These are phyloP conservation scores for Oriolus oriolus DNA, from an alignment of 2,113 vertebrate species.

Conservation along the genomic window DNA sequence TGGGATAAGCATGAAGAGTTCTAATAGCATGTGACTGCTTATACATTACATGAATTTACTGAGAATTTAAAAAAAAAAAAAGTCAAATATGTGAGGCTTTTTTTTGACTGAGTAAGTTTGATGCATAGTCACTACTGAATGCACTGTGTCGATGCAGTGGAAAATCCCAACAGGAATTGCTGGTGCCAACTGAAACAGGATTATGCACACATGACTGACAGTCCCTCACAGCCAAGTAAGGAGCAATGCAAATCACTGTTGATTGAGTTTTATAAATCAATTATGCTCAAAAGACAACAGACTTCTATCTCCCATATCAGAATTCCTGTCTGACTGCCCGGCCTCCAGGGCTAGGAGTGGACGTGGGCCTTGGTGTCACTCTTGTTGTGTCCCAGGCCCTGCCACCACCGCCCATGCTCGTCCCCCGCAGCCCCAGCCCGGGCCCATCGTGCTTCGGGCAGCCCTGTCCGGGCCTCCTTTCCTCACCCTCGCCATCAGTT, in stretches of 20 bases:
- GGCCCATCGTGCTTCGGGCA: rapidly evolving
- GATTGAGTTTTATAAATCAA: not conserved
- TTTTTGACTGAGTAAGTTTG: not conserved
- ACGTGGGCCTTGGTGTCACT: not conserved
- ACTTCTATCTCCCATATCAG: not conserved
- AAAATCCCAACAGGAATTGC: not conserved
- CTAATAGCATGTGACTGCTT: not conserved
- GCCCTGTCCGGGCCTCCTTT: rapidly evolving
- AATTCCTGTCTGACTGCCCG: not conserved
- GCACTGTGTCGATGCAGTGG: not conserved
- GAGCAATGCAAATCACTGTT: not conserved
- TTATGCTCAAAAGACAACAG: not conserved
- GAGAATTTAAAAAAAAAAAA: not conserved
- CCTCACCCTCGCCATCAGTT: rapidly evolving
- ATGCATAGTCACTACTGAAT: not conserved
- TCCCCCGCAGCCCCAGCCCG: rapidly evolving
- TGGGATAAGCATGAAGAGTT: not conserved
- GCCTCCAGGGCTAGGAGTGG: not conserved
- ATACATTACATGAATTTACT: not conserved
- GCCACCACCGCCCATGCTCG: rapidly evolving
- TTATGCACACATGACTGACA: not conserved
- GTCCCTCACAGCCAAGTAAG: not conserved
- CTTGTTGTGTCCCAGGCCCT: not conserved
- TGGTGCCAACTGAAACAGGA: not conserved
- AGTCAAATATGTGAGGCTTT: not conserved